Conservation (phyloP, 1,140 invertebrate genomes). For the Limonius californicus region DNA sequence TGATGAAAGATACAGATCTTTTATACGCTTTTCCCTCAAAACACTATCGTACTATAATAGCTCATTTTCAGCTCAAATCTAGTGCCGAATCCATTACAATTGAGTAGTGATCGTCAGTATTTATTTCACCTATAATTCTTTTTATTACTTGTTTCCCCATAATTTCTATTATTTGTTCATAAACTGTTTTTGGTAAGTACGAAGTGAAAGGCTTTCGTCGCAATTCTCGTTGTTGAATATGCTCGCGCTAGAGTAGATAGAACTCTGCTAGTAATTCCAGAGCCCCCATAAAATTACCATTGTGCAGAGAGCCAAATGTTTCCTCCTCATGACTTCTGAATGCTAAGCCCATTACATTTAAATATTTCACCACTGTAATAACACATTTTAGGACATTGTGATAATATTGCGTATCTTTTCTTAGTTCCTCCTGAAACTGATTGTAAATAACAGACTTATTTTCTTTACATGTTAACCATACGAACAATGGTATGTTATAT, state of each 20-base stretch:
- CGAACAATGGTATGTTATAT: background rate
- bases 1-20: conserved; percentile 4
- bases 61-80: conserved; percentile 1
- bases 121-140: conserved; percentile 13
- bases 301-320: conserved; percentile 31
- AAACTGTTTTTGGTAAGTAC: conserved; percentile 18
- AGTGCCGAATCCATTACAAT: conserved; percentile 12
- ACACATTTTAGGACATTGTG: conserved; percentile 16
- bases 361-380: conserved; percentile 14
- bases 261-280: conserved; percentile 28
- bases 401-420: background rate
- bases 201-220: conserved; percentile 12
- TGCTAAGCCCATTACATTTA: conserved; percentile 28
- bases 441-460: conserved; percentile 19
- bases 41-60: background rate
- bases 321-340: conserved; percentile 31
- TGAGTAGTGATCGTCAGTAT: conserved; percentile 10
- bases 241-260: conserved; percentile 8
- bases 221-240: conserved; percentile 16
- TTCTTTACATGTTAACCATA: conserved; percentile 15
- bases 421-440: conserved; percentile 6
- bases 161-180: conserved; percentile 19
- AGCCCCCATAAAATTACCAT: conserved; percentile 38
- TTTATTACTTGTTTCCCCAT: conserved; percentile 18
- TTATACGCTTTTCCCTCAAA: conserved; percentile 14